These are phyloP conservation scores for Tragelaphus scriptus DNA, from an alignment of 2,113 vertebrate genomes.

Conservation along the genomic window DNA sequence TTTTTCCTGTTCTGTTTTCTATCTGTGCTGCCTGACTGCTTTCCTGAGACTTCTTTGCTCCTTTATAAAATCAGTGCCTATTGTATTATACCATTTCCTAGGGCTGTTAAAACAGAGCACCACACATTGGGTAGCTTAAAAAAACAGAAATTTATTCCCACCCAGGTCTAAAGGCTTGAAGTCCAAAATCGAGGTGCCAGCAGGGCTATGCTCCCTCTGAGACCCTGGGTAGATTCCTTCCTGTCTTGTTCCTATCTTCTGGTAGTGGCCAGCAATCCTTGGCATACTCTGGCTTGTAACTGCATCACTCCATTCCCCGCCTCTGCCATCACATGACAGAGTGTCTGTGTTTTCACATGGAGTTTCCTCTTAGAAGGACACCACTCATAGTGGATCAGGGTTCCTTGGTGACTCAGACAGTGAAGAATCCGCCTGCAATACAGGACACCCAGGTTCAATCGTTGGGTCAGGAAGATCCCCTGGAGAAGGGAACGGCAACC, in stretches of 20 bases:
- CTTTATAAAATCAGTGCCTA: background rate
- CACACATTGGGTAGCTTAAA: background rate
- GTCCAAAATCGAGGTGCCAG: background rate
- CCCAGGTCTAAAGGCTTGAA: background rate
- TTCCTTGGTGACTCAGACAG: background rate
- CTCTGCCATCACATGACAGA: background rate
- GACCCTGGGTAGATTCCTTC: background rate
- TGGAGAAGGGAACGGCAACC: background rate
- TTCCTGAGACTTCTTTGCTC: background rate
- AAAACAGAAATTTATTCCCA: background rate
- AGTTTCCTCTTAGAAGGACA: background rate
- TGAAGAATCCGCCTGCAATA: background rate
- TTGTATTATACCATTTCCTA: background rate
- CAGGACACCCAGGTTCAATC: background rate
- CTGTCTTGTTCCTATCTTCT: background rate
- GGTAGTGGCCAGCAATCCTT: rapidly evolving
- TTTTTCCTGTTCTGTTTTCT: background rate
- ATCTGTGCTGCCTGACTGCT: background rate
- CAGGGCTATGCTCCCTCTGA: background rate
- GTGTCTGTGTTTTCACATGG: background rate
- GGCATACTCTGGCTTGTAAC: background rate
- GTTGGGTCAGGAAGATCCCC: background rate
- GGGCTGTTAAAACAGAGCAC: background rate
- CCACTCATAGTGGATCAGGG: background rate
- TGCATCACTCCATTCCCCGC: background rate